Evolutionary conservation across 2,113 vertebrate species (phyloP).

Genomic region (Tetrao urogallus): DNA sequence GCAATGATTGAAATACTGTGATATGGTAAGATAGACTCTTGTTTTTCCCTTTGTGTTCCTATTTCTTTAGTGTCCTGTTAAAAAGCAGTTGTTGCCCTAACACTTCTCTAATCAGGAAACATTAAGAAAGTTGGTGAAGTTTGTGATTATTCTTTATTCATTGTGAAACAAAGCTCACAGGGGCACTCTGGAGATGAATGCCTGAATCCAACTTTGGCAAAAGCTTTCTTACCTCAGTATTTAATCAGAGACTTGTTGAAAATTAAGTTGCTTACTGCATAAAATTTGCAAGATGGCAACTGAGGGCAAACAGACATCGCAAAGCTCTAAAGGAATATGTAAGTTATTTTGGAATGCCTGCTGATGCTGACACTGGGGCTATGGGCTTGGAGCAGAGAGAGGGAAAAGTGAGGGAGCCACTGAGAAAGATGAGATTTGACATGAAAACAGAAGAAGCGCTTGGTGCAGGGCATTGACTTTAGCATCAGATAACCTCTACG

Average conservation of each 20-base stretch:
- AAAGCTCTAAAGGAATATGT: neutral
- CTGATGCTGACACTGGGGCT: neutral
- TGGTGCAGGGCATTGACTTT: neutral
- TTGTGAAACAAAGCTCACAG: neutral
- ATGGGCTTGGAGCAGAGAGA: neutral
- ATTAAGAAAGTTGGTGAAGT: neutral
- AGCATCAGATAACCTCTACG: neutral
- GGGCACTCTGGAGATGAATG: neutral
- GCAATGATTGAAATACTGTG: neutral
- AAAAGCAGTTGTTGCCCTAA: neutral
- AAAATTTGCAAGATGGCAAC: neutral
- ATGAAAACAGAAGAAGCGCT: neutral
- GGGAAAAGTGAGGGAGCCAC: neutral
- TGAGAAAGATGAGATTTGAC: neutral
- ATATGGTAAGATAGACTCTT: neutral
- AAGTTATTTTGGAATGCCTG: neutral
- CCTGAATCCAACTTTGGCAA: neutral
- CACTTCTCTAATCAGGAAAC: neutral
- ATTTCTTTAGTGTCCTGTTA: neutral
- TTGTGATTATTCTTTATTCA: neutral
- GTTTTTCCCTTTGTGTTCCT: neutral
- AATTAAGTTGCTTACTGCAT: neutral
- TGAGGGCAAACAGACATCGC: neutral
- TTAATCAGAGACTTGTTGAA: neutral
- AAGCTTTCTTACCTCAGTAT: neutral